These are phyloP conservation scores for Lateolabrax maculatus DNA, from an alignment of 2,797 vertebrate species.

Conservation along the genomic window DNA sequence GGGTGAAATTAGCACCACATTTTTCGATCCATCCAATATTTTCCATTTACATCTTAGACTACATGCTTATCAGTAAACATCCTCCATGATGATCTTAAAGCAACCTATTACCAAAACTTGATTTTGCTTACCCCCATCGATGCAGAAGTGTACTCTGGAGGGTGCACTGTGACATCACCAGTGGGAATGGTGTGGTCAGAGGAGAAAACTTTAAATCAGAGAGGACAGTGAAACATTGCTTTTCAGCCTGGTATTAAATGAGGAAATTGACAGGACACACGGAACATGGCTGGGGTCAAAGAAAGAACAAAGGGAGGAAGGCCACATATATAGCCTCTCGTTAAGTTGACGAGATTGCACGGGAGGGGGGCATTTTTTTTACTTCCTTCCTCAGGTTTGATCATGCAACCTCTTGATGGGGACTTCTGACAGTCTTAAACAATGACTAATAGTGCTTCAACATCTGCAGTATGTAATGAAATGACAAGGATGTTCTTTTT, in stretches of 20 bases:
- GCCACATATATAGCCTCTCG: neutral
- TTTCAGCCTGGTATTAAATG: neutral
- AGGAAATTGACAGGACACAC: neutral
- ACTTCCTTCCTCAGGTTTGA: neutral
- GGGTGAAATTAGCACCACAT: neutral
- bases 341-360: neutral
- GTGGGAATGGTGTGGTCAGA: neutral
- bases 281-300: neutral
- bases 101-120: neutral
- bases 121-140: neutral
- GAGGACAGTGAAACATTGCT: too few relatives aligned
- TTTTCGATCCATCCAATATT: neutral
- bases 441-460: neutral
- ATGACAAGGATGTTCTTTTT: slow-evolving; percentile 4
- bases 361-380: too few relatives aligned
- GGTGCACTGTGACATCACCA: neutral
- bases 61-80: neutral
- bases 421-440: neutral
- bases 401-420: neutral
- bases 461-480: neutral
- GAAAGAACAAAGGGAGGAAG: neutral
- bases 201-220: neutral
- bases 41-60: neutral
- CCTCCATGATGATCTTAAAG: neutral
- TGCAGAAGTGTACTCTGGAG: neutral